These are phyloP conservation scores for Acholoe squamosa DNA, from an alignment of 2,888 invertebrate species.

Conservation along the genomic window DNA sequence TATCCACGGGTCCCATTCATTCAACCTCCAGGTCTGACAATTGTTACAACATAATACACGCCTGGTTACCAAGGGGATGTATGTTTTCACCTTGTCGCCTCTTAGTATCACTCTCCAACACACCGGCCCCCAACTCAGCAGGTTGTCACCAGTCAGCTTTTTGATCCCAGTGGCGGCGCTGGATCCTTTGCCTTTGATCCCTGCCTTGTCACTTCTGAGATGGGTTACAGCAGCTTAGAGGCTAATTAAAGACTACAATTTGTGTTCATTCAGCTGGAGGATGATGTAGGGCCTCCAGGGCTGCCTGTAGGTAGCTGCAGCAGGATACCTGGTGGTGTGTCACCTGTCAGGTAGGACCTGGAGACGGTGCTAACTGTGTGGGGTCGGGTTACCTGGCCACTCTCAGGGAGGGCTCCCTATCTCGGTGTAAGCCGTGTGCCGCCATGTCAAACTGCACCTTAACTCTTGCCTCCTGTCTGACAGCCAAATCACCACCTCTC, in stretches of 20 bases:
- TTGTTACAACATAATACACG: background rate
- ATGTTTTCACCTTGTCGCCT: constrained; percentile 51
- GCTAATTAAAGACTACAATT: constrained; percentile 55
- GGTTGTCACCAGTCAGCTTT: background rate
- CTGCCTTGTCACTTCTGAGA: constrained; percentile 10
- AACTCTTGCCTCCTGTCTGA: constrained; percentile 49
- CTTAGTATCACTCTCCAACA: constrained; percentile 6
- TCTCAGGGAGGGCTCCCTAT: constrained; percentile 37
- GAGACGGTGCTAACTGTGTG: constrained; percentile 31
- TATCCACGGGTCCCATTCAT: background rate
- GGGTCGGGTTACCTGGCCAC: constrained; percentile 19
- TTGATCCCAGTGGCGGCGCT: background rate
- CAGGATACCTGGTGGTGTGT: background rate
- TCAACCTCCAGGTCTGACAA: background rate
- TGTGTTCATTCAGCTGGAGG: constrained; percentile 53
- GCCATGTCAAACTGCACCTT: constrained; percentile 21
- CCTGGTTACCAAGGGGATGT: constrained; percentile 25
- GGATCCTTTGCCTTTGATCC: background rate
- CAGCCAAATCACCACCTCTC: constrained; percentile 56
- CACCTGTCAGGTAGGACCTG: background rate
- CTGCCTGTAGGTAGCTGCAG: background rate
- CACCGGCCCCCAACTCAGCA: too few relatives aligned
- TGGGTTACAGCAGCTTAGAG: constrained; percentile 47
- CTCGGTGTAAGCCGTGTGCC: background rate
- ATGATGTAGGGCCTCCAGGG: constrained; percentile 8